phyloP scores from a whole-genome alignment of 1,140 invertebrate species.

The Euura saliciscinereae region DNA sequence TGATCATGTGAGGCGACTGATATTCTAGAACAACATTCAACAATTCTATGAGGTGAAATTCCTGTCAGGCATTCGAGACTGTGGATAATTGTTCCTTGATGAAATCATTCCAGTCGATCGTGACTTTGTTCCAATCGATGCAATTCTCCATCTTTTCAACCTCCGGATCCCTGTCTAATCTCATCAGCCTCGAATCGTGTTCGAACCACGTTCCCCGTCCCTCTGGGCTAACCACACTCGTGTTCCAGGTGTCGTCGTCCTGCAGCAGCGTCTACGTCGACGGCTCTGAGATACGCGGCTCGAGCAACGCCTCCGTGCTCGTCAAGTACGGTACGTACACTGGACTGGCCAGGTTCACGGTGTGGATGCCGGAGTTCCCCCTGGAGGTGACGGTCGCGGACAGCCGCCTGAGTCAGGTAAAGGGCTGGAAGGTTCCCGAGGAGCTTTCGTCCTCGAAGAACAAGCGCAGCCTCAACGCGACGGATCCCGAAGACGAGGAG shows the following conservation, averaged over 20 bases:
- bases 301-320: conserved; percentile 91
- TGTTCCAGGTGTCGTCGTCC: conserved; percentile 86
- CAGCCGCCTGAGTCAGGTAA: conserved; percentile 88
- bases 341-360: conserved; percentile 85
- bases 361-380: conserved; percentile 97
- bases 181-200: too few species aligned
- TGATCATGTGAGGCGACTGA: too few species aligned
- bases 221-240: conserved; percentile 2
- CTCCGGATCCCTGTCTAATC: too few species aligned
- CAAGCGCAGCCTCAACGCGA: conserved; percentile 52
- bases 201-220: not conserved
- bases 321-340: conserved; percentile 94
- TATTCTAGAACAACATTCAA: too few species aligned
- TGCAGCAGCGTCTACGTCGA: conserved; percentile 97
- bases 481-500: conserved; percentile 18
- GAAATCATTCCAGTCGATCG: too few species aligned
- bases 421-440: conserved; percentile 86
- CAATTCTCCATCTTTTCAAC: too few species aligned
- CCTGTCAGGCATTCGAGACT: too few species aligned
- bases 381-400: conserved; percentile 89
- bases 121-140: too few species aligned
- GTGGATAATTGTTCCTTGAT: too few species aligned
- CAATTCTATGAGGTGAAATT: too few species aligned
- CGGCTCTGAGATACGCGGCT: conserved; percentile 93
- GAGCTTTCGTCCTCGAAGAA: conserved; percentile 63